A percentile compares a stretch with the other conserved stretches of the same genome.
Conservation (phyloP, 2,797 vertebrate species). For the Rhinatrema bivittatum region DNA sequence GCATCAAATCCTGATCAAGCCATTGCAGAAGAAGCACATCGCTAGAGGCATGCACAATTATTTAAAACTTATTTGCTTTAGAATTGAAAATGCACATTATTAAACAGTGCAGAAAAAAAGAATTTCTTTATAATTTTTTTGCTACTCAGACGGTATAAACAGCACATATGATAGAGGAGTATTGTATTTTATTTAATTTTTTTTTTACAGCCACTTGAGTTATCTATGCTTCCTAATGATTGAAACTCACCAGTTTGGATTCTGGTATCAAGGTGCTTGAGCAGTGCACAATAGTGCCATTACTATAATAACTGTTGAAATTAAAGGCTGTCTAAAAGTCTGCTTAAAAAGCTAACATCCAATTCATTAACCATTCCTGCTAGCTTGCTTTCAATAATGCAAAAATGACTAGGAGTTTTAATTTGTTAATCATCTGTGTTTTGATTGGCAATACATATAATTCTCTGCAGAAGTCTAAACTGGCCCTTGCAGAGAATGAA, state of each 20-base stretch:
- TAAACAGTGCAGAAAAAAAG: constrained; percentile 29
- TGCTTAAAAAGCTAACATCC: constrained; percentile 65
- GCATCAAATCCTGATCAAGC: too few relatives aligned
- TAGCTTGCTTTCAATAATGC: constrained; percentile 67
- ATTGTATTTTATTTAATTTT: too few relatives aligned
- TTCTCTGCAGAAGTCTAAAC: constrained; percentile 66
- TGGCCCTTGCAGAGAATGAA: constrained; percentile 68
- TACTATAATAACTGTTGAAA: constrained; percentile 66
- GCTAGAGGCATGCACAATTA: too few relatives aligned
- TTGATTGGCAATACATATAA: constrained; percentile 61
- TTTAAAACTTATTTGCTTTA: too few relatives aligned
- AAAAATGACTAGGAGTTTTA: constrained; percentile 68
- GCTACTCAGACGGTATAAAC: constrained; percentile 39
- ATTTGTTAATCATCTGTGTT: constrained; percentile 70
- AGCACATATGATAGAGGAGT: constrained; percentile 42
- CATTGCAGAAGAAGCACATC: too few relatives aligned
- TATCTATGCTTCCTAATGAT: constrained; percentile 55
- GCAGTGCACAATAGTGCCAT: constrained; percentile 61
- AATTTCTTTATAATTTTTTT: constrained; percentile 36
- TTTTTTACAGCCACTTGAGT: constrained; percentile 47
- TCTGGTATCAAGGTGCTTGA: constrained; percentile 51
- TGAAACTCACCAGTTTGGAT: constrained; percentile 51
- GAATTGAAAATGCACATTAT: too few relatives aligned
- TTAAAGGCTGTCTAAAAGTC: constrained; percentile 71
- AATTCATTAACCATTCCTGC: constrained; percentile 69